Evolutionary conservation across 1,140 invertebrate genomes (phyloP), one percentile per base, ranked within the genome.

Genomic region (Episyrphus balteatus): DNA sequence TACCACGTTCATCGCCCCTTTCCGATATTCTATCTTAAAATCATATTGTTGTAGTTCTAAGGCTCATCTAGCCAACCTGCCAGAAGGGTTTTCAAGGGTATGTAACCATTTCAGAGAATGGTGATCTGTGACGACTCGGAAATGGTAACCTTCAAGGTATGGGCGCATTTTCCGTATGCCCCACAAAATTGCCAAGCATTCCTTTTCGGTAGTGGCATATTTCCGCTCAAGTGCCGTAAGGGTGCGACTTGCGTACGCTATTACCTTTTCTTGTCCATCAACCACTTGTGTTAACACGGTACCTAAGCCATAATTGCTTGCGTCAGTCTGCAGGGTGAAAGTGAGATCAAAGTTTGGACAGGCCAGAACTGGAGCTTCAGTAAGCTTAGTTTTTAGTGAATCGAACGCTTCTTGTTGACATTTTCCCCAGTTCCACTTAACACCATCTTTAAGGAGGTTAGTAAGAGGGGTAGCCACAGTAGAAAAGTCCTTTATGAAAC

Each of bases 41-140:
- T 54, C 42, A 38, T 51, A 57, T 42, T 52, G 48, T 37, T 59
- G 49, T n/a, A 61, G 48, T 37, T 51, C 51, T 5, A 56, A 14
- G 15, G 42, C 34, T 48, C 53, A 57, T 26, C 53, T 10, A 8
- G 21, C 47, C n/a, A n/a, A n/a, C n/a, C n/a, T n/a, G n/a, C n/a
- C 39, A 9, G 17, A 40, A 18, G 15, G 10, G 15, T 18, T 40
- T 18, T 40, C 39, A 15, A 40, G 9, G 10, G 12, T 11, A 40
- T 40, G 9, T 18, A 40, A 15, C 39, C 39, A 40, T 15, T 40
- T 40, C 17, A 40, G 15, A 9, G 39, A 12, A 11, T 11, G 39
- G 39, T 40, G 39, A 15, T 40, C 39, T 10, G 39, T 40, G 10
- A 40, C 10, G 15, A 40, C 39, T 18, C 8, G 39, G 9, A 40